Conservation (phyloP, 2,113 vertebrate species). For the Eretmochelys imbricata region DNA sequence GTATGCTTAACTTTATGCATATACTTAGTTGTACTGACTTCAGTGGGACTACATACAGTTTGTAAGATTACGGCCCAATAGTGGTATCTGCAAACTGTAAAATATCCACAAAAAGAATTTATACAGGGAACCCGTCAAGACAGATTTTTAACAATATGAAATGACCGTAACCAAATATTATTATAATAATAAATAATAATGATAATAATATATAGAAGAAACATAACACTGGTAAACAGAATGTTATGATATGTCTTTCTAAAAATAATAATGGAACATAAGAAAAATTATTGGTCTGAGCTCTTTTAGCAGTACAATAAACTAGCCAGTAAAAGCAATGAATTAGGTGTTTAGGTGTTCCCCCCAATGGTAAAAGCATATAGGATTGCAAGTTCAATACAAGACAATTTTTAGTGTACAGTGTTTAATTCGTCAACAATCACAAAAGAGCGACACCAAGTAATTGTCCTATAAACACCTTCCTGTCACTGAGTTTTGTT, state of each 20-base stretch:
- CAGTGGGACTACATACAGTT: background rate
- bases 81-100: background rate
- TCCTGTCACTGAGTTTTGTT: background rate
- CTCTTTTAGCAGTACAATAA: background rate
- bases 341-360: background rate
- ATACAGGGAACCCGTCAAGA: background rate
- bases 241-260: background rate
- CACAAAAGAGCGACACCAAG: rapidly evolving
- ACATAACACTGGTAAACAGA: background rate
- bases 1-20: background rate
- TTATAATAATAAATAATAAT: background rate
- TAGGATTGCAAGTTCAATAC: rapidly evolving
- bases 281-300: background rate
- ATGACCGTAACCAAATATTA: background rate
- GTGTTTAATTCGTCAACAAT: background rate
- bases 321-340: rapidly evolving
- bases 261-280: background rate
- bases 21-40: no score
- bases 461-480: background rate
- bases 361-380: background rate
- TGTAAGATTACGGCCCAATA: background rate
- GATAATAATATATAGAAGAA: background rate
- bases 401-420: background rate
- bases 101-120: background rate
- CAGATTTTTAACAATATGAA: background rate